These are phyloP conservation scores for Squalus acanthias DNA, from an alignment of 2,797 vertebrate genomes.

Conservation along the genomic window DNA sequence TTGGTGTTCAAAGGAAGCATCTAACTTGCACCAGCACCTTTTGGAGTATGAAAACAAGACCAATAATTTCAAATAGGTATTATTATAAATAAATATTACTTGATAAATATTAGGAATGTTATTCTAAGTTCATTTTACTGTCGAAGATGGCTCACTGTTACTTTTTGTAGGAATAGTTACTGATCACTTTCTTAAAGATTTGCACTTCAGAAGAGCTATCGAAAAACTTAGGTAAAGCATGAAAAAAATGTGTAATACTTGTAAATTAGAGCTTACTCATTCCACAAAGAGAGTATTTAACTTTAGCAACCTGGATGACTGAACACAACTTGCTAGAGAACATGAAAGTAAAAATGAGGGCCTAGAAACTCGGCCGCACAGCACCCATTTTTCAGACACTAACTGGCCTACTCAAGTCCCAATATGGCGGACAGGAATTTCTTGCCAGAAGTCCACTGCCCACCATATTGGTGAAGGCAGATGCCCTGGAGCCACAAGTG, in stretches of 20 bases:
- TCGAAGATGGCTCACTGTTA: neutral
- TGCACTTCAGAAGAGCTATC: neutral
- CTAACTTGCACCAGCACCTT: neutral
- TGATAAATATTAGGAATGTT: neutral
- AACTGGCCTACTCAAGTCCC: neutral
- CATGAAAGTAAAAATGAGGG: too few species aligned
- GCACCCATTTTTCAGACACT: neutral
- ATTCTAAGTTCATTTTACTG: neutral
- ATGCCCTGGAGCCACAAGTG: neutral
- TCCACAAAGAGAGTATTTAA: too few species aligned
- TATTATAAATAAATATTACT: neutral
- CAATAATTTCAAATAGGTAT: neutral
- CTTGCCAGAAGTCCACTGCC: neutral
- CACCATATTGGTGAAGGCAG: neutral
- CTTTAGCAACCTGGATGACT: too few species aligned
- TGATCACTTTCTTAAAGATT: neutral
- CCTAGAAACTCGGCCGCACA: too few species aligned
- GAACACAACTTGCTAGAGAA: too few species aligned
- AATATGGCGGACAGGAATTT: neutral
- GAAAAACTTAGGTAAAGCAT: neutral
- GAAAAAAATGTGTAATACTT: neutral
- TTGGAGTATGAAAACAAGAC: neutral
- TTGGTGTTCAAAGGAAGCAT: neutral
- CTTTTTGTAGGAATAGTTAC: neutral
- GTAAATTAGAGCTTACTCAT: neutral